Conservation (phyloP, 1,140 invertebrate genomes). For the Leptinotarsa undecemlineata region DNA sequence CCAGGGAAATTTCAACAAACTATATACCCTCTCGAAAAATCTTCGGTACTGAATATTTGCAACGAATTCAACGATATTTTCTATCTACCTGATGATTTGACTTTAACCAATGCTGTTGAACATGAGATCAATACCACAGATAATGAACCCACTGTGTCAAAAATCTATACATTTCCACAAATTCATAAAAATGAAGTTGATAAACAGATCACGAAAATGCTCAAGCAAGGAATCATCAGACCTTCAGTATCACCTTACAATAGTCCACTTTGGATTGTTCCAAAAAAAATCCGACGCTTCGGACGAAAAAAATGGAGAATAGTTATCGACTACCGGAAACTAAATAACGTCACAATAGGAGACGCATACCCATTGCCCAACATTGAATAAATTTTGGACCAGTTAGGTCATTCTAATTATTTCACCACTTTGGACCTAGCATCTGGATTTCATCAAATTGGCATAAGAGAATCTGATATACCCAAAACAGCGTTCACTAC, state of each 20-base stretch:
- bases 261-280: constrained; percentile 53
- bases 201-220: constrained; percentile 54
- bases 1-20: no score
- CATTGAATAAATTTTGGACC: constrained; percentile 58
- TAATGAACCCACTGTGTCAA: constrained; percentile 7
- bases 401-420: constrained; percentile 54
- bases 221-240: constrained; percentile 54
- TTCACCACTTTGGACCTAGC: constrained; percentile 59
- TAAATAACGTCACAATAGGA: constrained; percentile 51
- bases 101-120: constrained; percentile 32
- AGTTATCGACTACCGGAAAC: constrained; percentile 53
- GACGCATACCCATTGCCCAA: constrained; percentile 59
- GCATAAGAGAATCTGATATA: constrained; percentile 49
- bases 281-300: constrained; percentile 55
- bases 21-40: no score
- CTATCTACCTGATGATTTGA: constrained; percentile 38
- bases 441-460: constrained; percentile 60
- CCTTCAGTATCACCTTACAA: constrained; percentile 49
- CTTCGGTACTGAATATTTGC: constrained; percentile 22
- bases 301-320: constrained; percentile 53
- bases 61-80: constrained; percentile 42
- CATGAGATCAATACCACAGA: constrained; percentile 45
- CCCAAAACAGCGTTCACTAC: constrained; percentile 58
- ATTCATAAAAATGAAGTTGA: constrained; percentile 54
- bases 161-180: constrained; percentile 51